Evolutionary conservation across 2,797 vertebrate species (phyloP).

Genomic region (Brotula barbata): DNA sequence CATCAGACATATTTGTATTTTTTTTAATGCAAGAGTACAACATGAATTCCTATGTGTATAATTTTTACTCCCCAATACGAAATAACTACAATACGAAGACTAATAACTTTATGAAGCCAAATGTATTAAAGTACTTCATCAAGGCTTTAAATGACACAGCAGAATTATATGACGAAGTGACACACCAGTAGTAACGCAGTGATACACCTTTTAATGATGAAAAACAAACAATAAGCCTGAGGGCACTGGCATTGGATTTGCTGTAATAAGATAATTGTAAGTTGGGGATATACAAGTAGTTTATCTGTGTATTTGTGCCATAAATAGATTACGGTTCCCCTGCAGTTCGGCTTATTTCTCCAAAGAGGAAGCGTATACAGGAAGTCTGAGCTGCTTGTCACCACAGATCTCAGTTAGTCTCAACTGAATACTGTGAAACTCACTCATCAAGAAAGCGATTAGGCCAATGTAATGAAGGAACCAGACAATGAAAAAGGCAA

Average conservation of each 20-base stretch:
- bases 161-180: background rate
- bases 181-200: background rate
- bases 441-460: background rate
- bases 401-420: constrained; percentile 41
- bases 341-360: constrained; percentile 29
- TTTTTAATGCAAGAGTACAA: too few species aligned
- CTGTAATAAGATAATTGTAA: background rate
- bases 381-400: constrained; percentile 67
- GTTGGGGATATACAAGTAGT: background rate
- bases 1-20: too few species aligned
- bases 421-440: constrained; percentile 30
- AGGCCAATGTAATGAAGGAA: background rate
- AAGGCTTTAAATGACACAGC: background rate
- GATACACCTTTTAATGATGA: background rate
- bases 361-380: constrained; percentile 79
- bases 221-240: background rate
- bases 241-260: background rate
- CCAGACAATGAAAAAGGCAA: background rate
- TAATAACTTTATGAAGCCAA: background rate
- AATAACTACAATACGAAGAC: background rate
- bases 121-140: background rate
- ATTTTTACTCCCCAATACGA: background rate
- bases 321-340: background rate
- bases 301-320: background rate
- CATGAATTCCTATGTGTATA: too few species aligned